Percentiles rank a stretch among this genome's conserved stretches.
These are phyloP conservation scores for Anthoptus insignis DNA, from an alignment of 2,888 invertebrate genomes.

Conservation along the genomic window DNA sequence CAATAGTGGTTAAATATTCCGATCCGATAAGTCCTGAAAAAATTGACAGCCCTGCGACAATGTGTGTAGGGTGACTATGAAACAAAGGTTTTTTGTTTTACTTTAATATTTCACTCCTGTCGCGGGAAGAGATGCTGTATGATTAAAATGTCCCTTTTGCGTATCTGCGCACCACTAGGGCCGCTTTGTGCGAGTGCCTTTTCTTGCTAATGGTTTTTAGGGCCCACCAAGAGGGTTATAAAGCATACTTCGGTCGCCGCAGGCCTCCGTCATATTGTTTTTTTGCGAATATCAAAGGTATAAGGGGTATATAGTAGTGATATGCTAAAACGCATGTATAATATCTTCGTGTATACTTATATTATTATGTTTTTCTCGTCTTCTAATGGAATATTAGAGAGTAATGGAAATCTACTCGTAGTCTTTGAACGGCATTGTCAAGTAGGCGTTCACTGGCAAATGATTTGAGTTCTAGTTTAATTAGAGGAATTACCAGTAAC, in stretches of 20 bases:
- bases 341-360: too few species aligned
- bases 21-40: not conserved
- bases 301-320: conserved; percentile 3
- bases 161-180: conserved; percentile 44
- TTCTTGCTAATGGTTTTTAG: conserved; percentile 47
- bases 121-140: conserved; percentile 63
- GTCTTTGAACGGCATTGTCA: too few species aligned
- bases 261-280: conserved; percentile 28
- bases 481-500: too few species aligned
- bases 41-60: conserved; percentile 26
- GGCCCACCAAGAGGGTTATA: conserved; percentile 33
- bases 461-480: too few species aligned
- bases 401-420: too few species aligned
- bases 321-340: conserved; percentile 3
- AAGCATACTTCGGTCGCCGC: conserved; percentile 22
- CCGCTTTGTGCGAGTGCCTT: conserved; percentile 49
- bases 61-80: conserved; percentile 53
- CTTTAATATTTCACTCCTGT: conserved; percentile 80
- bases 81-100: conserved; percentile 73
- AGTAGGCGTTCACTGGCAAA: too few species aligned
- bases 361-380: too few species aligned
- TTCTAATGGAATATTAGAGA: too few species aligned
- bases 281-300: conserved; percentile 28
- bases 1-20: not conserved
- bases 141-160: conserved; percentile 69